These are phyloP conservation scores for Chaetodon trifasciatus DNA, from an alignment of 2,797 vertebrate species.

Conservation along the genomic window DNA sequence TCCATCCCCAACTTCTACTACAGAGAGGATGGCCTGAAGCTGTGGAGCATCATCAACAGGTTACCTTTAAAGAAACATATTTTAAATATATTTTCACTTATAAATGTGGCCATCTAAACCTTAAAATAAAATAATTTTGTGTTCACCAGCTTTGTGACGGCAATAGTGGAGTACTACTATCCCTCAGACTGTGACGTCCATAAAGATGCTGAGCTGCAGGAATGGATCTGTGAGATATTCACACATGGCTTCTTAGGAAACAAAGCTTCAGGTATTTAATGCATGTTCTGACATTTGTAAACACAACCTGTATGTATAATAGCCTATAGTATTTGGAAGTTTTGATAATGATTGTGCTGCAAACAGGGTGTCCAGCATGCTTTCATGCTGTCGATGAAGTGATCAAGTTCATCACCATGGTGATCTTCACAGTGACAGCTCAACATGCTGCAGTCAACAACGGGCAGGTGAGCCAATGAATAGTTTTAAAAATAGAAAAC, in stretches of 20 bases:
- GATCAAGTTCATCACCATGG: slow-evolving; percentile 17
- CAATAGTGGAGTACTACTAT: slow-evolving; percentile 18
- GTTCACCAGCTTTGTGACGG: background rate
- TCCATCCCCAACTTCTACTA: slow-evolving; percentile 82
- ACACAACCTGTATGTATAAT: background rate
- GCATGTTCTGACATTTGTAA: background rate
- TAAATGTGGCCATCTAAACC: background rate
- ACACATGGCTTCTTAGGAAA: slow-evolving; percentile 4
- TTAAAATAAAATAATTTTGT: background rate
- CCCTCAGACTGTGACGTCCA: background rate
- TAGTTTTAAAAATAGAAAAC: background rate
- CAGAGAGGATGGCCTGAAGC: slow-evolving; percentile 81
- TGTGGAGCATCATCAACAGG: slow-evolving; percentile 79
- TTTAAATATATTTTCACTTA: no score
- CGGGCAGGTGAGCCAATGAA: background rate
- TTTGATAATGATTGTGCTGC: background rate
- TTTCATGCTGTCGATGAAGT: background rate
- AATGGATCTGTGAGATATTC: slow-evolving; percentile 23
- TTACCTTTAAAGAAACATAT: background rate
- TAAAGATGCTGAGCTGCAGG: slow-evolving; percentile 25
- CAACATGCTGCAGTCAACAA: slow-evolving; percentile 17
- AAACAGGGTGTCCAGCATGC: background rate
- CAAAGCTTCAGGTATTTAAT: slow-evolving; percentile 19
- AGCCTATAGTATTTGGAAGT: background rate
- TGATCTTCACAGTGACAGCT: slow-evolving; percentile 5